Evolutionary conservation across 2,113 vertebrate genomes (phyloP), one percentile per base, ranked within the genome.

Genomic region (Notiomystis cincta): DNA sequence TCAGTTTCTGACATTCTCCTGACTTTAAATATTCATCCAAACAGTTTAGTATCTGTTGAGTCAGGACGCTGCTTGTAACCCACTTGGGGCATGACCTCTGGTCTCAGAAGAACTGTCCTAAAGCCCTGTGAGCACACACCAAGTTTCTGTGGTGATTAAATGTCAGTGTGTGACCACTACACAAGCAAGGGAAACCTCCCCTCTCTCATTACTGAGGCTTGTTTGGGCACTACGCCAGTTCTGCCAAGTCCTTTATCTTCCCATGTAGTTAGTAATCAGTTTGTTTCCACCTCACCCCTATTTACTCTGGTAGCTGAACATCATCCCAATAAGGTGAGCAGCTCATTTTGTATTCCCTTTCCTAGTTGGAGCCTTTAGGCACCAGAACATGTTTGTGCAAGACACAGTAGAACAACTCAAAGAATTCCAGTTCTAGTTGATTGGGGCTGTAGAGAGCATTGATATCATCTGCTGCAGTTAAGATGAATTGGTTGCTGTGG

Each of bases 211-310:
- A 95, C 56, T 42, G 60, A 81, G 56, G 38, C 72, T 92, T 72
- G 47, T 75, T 90, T 64, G 83, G 91, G 93, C 65, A 61, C 57
- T 76, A 82, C 44, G 84, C 61, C 91, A 94, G 53, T 72, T 94
- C 61, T 94, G 83, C 31, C 77, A 89, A 95, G 83, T 84, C 53
- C 93, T 97, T 96, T 96, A 96, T 97, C 96, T 96, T 95, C 69
- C 37, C 69, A n/a, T 92, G 81, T 51, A 81, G 69, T 89, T 71
- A 94, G 77, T 96, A 96, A 91, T 91, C 91, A 65, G 56, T 64
- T 71, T 56, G 37, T 91, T 96, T 96, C 83, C 84, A 96, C 87
- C 93, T 96, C 94, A 94, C 83, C 83, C 61, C 76, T 79, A 87
- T 95, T 96, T 91, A 91, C n/a, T n/a, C 48, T 71, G 73, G 83